Evolutionary conservation across 2,113 vertebrate species (phyloP).

Genomic region (Mesocricetus auratus): DNA sequence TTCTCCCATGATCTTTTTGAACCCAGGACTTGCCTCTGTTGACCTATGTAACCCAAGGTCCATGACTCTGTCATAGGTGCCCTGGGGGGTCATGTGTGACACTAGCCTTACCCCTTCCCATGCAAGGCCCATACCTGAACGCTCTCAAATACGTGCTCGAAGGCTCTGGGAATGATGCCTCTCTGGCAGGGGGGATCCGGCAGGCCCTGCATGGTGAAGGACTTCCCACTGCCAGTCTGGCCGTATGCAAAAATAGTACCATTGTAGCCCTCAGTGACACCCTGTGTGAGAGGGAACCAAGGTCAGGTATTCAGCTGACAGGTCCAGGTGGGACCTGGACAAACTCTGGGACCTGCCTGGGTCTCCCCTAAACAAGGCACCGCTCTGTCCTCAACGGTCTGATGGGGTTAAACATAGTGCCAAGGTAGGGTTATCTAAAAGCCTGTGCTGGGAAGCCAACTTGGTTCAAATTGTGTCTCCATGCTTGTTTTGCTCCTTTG

Average conservation of each 20-base stretch:
- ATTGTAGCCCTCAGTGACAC: conserved; percentile 94
- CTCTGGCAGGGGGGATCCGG: conserved; percentile 86
- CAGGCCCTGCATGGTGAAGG: conserved; percentile 95
- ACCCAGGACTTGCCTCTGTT: not conserved
- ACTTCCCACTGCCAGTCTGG: conserved; percentile 96
- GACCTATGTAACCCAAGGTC: rapidly evolving
- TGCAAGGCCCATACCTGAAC: conserved; percentile 87
- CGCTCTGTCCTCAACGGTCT: not conserved
- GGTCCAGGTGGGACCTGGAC: not conserved
- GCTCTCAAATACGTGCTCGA: conserved; percentile 94
- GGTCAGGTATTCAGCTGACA: not conserved
- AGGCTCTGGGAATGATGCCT: conserved; percentile 93
- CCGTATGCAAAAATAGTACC: conserved; percentile 95
- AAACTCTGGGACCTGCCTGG: not conserved
- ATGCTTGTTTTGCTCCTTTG: not conserved
- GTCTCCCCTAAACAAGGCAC: not conserved
- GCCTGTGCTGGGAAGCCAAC: not conserved
- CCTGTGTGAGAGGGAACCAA: conserved; percentile 82
- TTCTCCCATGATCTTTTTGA: not conserved
- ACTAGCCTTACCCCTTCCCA: not conserved
- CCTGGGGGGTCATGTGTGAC: not conserved
- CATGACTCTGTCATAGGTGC: not conserved
- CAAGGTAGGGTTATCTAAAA: not conserved
- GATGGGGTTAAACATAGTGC: not conserved
- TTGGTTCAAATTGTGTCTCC: not conserved